Conservation (phyloP, 2,113 vertebrate species). For the Seriola dumerili region DNA sequence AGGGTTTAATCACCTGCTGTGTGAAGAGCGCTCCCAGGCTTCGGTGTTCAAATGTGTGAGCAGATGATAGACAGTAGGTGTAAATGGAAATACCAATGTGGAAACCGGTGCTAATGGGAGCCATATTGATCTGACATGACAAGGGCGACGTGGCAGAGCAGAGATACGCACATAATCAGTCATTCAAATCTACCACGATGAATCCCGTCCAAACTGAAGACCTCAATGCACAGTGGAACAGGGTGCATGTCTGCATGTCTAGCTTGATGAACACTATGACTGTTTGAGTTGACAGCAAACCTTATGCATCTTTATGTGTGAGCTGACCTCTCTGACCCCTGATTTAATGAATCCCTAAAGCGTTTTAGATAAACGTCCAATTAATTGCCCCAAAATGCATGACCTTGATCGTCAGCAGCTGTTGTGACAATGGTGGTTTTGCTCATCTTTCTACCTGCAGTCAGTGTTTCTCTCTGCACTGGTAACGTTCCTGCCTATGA, state of each 20-base stretch:
- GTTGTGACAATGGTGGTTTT: background rate
- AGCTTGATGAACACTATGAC: too few relatives aligned
- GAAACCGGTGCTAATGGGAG: constrained; percentile 13
- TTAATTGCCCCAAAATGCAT: too few relatives aligned
- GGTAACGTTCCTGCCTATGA: background rate
- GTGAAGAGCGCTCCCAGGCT: constrained; percentile 11
- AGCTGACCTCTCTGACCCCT: background rate
- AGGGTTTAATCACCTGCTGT: constrained; percentile 42
- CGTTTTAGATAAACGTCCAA: too few relatives aligned
- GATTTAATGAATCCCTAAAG: background rate
- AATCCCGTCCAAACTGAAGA: background rate
- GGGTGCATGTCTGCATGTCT: too few relatives aligned
- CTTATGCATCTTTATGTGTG: too few relatives aligned
- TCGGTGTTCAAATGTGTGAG: constrained; percentile 6
- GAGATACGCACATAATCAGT: constrained; percentile 9
- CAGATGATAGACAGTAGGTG: constrained; percentile 42
- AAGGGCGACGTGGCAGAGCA: constrained; percentile 19
- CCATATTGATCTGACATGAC: constrained; percentile 41
- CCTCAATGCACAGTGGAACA: background rate
- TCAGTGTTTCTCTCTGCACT: background rate
- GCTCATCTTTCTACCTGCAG: background rate
- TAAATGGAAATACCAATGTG: constrained; percentile 43
- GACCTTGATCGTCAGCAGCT: too few relatives aligned
- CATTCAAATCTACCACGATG: constrained; percentile 1
- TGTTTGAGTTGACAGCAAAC: too few relatives aligned